Evolutionary conservation across 2,797 vertebrate species (phyloP).

Genomic region (Scomberomorus guttatus): DNA sequence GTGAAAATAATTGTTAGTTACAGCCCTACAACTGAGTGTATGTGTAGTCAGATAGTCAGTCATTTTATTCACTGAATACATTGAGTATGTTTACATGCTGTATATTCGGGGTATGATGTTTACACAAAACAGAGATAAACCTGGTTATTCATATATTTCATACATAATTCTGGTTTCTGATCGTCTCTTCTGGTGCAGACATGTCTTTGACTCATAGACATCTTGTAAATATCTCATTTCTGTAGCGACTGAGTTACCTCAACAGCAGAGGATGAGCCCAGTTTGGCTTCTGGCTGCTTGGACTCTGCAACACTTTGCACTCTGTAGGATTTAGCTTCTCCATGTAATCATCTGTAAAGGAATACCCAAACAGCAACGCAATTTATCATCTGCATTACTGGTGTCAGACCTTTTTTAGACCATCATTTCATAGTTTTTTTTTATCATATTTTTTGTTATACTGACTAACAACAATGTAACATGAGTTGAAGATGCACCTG

Average conservation of each 20-base stretch:
- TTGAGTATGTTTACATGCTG: no score
- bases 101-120: background rate
- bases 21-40: no score
- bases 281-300: background rate
- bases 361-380: background rate
- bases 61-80: no score
- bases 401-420: background rate
- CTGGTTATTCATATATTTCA: background rate
- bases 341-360: background rate
- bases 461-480: background rate
- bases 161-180: background rate
- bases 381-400: background rate
- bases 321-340: background rate
- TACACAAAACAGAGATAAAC: background rate
- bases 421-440: background rate
- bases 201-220: background rate
- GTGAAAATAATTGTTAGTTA: no score
- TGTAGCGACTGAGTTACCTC: background rate
- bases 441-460: background rate
- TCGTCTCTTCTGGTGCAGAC: background rate
- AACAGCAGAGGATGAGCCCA: background rate
- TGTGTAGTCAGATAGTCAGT: no score
- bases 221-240: background rate
- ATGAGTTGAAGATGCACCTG: background rate
- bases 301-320: background rate